These are phyloP conservation scores for Spea hammondii DNA, from an alignment of 2,797 vertebrate genomes.

Conservation along the genomic window DNA sequence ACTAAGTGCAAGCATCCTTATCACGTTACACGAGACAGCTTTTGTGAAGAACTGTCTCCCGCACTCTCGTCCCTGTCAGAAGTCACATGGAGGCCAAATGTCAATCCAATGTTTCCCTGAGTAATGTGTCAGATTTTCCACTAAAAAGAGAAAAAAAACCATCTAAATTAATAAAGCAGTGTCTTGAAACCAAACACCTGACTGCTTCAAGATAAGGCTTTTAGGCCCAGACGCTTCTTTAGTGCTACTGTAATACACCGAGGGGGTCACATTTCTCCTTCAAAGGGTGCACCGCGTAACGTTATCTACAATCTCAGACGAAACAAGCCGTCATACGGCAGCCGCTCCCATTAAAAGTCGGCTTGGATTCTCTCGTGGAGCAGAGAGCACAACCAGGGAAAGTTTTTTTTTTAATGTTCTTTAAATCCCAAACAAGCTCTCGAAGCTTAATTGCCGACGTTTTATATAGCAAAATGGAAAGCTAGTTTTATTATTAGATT, in stretches of 20 bases:
- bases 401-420: constrained; percentile 49
- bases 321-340: constrained; percentile 51
- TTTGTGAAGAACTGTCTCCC: neutral
- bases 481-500: constrained; percentile 2
- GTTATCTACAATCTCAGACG: constrained; percentile 55
- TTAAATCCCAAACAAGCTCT: constrained; percentile 53
- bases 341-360: constrained; percentile 56
- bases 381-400: constrained; percentile 56
- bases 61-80: neutral
- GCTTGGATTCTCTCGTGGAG: constrained; percentile 56
- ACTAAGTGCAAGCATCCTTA: neutral
- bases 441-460: constrained; percentile 42
- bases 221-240: constrained; percentile 53
- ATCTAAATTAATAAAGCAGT: constrained; percentile 50
- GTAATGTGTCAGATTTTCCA: constrained; percentile 49
- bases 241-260: constrained; percentile 48
- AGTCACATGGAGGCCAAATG: constrained; percentile 1
- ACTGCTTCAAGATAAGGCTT: constrained; percentile 56
- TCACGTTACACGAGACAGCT: neutral
- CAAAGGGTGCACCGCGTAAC: constrained; percentile 55
- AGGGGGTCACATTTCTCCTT: constrained; percentile 57
- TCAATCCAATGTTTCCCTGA: neutral
- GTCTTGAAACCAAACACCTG: constrained; percentile 59
- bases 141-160: constrained; percentile 58
- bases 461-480: constrained; percentile 34